Conservation (phyloP, 1,140 invertebrate species). For the Drosophila parabipectinata region DNA sequence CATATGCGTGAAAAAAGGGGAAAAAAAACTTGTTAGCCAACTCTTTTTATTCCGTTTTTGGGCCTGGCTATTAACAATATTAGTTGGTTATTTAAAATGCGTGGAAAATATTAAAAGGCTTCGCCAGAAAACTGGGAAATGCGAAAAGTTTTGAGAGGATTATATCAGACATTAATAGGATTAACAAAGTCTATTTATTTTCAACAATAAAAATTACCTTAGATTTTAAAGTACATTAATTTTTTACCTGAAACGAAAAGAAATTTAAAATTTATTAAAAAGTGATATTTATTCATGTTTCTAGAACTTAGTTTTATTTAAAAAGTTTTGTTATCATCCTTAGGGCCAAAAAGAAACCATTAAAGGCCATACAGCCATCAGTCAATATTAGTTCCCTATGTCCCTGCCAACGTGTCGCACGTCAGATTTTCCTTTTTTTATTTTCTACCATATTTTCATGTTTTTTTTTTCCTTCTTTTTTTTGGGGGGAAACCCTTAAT, state of each 20-base stretch:
- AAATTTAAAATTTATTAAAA: background rate
- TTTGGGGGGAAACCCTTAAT: slow-evolving; percentile 22
- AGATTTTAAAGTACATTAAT: background rate
- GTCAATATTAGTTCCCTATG: slow-evolving; percentile 5
- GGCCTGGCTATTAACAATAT: slow-evolving; percentile 23
- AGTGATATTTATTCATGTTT: background rate
- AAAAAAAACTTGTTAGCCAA: slow-evolving; percentile 23
- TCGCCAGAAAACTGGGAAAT: background rate
- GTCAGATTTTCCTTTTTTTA: background rate
- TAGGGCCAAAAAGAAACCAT: too few species aligned
- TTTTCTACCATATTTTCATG: background rate
- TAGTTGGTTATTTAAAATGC: slow-evolving; percentile 16
- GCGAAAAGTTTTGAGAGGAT: background rate
- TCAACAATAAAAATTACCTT: background rate
- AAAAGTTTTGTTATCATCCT: background rate
- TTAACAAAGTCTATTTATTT: background rate
- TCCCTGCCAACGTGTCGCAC: background rate
- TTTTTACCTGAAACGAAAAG: slow-evolving; percentile 32
- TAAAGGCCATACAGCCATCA: background rate
- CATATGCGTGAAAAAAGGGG: slow-evolving; percentile 12
- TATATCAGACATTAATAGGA: background rate
- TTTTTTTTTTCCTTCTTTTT: background rate
- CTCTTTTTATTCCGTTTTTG: slow-evolving; percentile 24
- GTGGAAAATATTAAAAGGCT: background rate
- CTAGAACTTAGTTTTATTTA: background rate